phyloP scores from a whole-genome alignment of 2,797 vertebrate species.

The Sciaenops ocellatus region DNA sequence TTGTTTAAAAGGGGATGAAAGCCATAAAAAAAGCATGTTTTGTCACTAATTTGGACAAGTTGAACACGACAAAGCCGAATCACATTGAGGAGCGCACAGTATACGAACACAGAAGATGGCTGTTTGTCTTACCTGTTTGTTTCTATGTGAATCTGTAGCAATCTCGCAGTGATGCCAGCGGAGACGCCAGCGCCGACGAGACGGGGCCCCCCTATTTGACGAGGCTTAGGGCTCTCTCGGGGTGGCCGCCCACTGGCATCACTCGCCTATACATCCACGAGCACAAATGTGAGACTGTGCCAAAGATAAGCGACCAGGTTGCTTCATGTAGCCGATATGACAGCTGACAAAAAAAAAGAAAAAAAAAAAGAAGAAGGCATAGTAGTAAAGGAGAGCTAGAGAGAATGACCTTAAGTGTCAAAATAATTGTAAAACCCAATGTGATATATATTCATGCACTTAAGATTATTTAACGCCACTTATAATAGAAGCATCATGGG shows the following conservation, averaged over 20 bases:
- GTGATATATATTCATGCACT: slow-evolving; percentile 84
- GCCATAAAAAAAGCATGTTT: slow-evolving; percentile 90
- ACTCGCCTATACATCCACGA: slow-evolving; percentile 77
- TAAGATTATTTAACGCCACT: slow-evolving; percentile 83
- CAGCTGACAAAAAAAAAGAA: slow-evolving; percentile 65
- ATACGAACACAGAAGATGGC: slow-evolving; percentile 65
- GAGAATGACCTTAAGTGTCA: slow-evolving; percentile 73
- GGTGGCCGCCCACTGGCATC: slow-evolving; percentile 53
- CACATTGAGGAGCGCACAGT: slow-evolving; percentile 57
- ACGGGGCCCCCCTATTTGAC: slow-evolving; percentile 18
- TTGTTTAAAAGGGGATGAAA: slow-evolving; percentile 96
- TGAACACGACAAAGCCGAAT: slow-evolving; percentile 53
- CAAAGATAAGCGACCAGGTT: slow-evolving; percentile 85
- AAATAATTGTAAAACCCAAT: slow-evolving; percentile 83
- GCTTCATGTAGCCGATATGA: slow-evolving; percentile 82
- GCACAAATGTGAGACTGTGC: slow-evolving; percentile 87
- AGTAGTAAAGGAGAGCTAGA: slow-evolving; percentile 57
- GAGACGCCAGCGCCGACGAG: slow-evolving; percentile 46
- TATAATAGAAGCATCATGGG: slow-evolving; percentile 77
- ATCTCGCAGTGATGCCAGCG: slow-evolving; percentile 75
- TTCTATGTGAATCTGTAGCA: slow-evolving; percentile 83
- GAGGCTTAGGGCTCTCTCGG: slow-evolving; percentile 29
- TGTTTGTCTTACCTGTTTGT: slow-evolving; percentile 78
- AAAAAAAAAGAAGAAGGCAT: slow-evolving; percentile 42
- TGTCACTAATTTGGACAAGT: slow-evolving; percentile 76